phyloP scores from a whole-genome alignment of 2,888 invertebrate species.

The Agrotis puta region DNA sequence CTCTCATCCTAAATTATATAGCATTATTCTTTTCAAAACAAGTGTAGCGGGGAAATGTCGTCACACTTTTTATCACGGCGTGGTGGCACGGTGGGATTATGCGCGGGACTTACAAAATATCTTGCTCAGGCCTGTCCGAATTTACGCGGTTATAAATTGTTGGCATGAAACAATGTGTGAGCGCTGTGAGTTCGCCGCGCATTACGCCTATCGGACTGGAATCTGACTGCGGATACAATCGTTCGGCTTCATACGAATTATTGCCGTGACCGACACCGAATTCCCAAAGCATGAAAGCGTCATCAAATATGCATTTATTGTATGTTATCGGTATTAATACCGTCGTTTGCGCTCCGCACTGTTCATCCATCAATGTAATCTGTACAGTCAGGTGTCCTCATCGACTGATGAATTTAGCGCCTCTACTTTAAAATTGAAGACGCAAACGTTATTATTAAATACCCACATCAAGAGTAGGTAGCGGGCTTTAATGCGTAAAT shows the following conservation, averaged over 20 bases:
- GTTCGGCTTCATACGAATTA: constrained; percentile 79
- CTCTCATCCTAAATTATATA: constrained; percentile 72
- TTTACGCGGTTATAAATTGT: constrained; percentile 80
- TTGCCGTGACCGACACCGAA: constrained; percentile 76
- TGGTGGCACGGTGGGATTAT: constrained; percentile 64
- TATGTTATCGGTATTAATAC: constrained; percentile 63
- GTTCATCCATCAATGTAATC: constrained; percentile 54
- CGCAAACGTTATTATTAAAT: constrained; percentile 15
- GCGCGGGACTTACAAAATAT: constrained; percentile 73
- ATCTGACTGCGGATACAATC: constrained; percentile 80
- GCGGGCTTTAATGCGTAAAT: not conserved
- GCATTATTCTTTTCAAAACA: constrained; percentile 71
- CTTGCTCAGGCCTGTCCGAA: constrained; percentile 71
- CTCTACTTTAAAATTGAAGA: constrained; percentile 21
- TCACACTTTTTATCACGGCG: constrained; percentile 71
- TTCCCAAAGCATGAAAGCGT: constrained; percentile 76
- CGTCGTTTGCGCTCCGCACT: constrained; percentile 41
- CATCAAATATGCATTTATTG: constrained; percentile 73
- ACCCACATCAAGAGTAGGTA: not conserved
- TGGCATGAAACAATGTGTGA: constrained; percentile 76
- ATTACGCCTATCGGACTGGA: constrained; percentile 73
- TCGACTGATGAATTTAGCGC: constrained; percentile 48
- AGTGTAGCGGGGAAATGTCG: constrained; percentile 70
- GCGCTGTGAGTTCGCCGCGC: constrained; percentile 63
- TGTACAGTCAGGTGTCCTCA: constrained; percentile 34